Base-by-base conservation (phyloP, 2,888 invertebrate species). In the Pheosia gnoma region DNA sequence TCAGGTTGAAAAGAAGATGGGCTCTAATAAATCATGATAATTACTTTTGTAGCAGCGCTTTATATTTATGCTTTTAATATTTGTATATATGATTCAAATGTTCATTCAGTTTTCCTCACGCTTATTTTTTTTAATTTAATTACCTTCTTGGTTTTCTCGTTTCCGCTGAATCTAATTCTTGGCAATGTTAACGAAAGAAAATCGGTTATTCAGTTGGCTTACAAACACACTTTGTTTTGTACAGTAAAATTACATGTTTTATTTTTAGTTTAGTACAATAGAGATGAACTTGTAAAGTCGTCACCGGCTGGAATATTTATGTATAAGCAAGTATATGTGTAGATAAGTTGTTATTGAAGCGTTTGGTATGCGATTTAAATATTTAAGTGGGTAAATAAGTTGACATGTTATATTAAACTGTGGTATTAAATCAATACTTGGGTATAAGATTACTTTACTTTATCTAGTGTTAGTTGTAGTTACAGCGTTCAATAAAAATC, bases 1-100 rank as follows among this genome's bases (percentile, higher is more conserved):
- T 52, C 6, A 60, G 66, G 54, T 65, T 66, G 62, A 54, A 47
- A 59, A 55, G 25, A 9, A 60, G 25, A 25, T 25, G 49, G 59
- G 36, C 11, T 37, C 47, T 58, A 41, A 58, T 25, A 13, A 11
- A 41, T 59, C 56, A 56, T 57, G 55, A 58, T 56, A 60, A 57
- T 59, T 4, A n/a, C 5, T n/a, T n/a, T 47, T 4, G 25, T 25
- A 11, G n/a, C 1, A 4, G 5, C 3, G 4, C 11, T 11, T 47
- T 47, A 11, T 47, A 47, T 47, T 45, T 4, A 45, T 10, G 6
- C 43, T 8, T 45, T 9, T 8, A 45, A 45, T 45, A 45, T 45
- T 10, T 45, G 9, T 45, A 0, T 45, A 1, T 45, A 0, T 45
- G 25, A 2, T 25, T 25, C 1, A 25, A 25, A 25, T 25, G 25